Evolutionary conservation across 2,797 vertebrate genomes (phyloP).

Genomic region (Siniperca scherzeri): DNA sequence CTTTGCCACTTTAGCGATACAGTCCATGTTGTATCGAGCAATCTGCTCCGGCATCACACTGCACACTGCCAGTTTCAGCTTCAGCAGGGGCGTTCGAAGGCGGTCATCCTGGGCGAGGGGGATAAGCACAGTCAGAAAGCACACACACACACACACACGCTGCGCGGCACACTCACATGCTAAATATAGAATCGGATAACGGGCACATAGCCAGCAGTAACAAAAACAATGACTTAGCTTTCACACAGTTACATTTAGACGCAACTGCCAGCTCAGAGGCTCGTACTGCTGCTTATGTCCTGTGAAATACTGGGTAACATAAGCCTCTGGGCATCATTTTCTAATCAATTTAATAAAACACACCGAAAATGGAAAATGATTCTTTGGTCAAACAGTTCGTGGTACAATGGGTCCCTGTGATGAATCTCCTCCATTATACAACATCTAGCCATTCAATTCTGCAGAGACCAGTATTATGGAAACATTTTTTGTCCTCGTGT

Average conservation of each 20-base stretch:
- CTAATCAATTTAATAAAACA: background rate
- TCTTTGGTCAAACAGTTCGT: background rate
- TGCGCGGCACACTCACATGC: background rate
- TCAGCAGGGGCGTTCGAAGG: conserved; percentile 93
- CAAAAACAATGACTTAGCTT: conserved; percentile 1
- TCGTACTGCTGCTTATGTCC: background rate
- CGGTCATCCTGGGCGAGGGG: conserved; percentile 90
- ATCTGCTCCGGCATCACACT: conserved; percentile 97
- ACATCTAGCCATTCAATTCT: background rate
- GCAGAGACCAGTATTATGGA: background rate
- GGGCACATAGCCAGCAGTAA: conserved; percentile 3
- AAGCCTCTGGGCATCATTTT: background rate
- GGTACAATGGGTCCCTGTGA: background rate
- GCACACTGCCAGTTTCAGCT: conserved; percentile 96
- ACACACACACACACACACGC: background rate
- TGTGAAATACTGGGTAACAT: background rate
- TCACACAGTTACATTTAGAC: conserved; percentile 8
- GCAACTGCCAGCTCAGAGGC: background rate
- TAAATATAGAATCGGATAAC: conserved; percentile 42
- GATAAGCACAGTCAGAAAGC: conserved; percentile 31
- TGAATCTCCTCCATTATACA: background rate
- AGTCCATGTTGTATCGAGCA: conserved; percentile 96
- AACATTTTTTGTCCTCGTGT: background rate
- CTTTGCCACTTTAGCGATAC: conserved; percentile 96
- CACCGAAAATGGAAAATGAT: background rate